Evolutionary conservation across 2,888 invertebrate genomes (phyloP), one percentile per base, ranked within the genome.

Genomic region (Drosophila yooni): DNA sequence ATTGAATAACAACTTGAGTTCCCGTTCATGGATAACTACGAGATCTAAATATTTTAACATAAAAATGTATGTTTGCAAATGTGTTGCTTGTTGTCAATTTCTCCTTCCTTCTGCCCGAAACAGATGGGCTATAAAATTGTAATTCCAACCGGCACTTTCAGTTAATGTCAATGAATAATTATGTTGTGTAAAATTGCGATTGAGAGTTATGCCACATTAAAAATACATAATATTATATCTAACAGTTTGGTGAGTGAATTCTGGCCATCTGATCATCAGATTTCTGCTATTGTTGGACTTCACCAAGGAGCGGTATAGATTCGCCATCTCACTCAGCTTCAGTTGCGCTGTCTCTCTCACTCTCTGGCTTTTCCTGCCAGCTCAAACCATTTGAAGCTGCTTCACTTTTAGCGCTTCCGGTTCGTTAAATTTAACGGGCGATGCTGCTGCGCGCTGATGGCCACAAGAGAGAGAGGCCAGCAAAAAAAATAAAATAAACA

Each of bases 361-460:
- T 54, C 36, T 51, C 43, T 46, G 38, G 11, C 21, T 8, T 8
- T 27, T 15, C 40, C 29, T 66, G 40, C 48, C 63, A 67, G 58
- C 46, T 53, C 51, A 60, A 65, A 59, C 78, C 70, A 79, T 78
- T 79, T 65, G 25, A 40, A 58, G 62, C 67, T 66, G 67, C 72
- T 81, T 74, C 72, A 74, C 82, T 71, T 81, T 84, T 79, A 77
- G 79, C 83, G 86, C 84, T 89, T 89, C 84, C 89, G 90, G 77
- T 86, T 89, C 89, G 89, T 90, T 89, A 86, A 81, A 74, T 84
- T 88, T 81, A 81, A 88, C 71, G 59, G 76, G 54, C 59, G 52
- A 57, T 58, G 56, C 64, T 58, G 70, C 62, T 56, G 50, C 64
- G 53, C 51, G 29, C 48, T 52, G 69, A 68, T 70, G 72, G 57